phyloP scores from a whole-genome alignment of 2,888 invertebrate species.

The Drosophila prolongata region DNA sequence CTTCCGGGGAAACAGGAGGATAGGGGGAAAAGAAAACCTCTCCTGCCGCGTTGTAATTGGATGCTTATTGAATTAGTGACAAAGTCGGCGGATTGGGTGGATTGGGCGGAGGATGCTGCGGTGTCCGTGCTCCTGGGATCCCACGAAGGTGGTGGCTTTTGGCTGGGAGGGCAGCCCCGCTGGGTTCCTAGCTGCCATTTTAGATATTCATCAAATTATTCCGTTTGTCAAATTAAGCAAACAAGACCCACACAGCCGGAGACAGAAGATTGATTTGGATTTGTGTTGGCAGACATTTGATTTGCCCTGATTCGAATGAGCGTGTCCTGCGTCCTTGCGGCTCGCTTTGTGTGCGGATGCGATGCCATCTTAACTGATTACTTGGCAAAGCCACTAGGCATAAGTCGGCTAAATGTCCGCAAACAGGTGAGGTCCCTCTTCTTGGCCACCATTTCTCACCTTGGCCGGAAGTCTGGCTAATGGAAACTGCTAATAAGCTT shows the following conservation, averaged over 20 bases:
- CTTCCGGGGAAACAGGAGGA: not conserved
- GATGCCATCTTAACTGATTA: slow-evolving; percentile 52
- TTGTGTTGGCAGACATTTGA: slow-evolving; percentile 52
- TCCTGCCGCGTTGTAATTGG: slow-evolving; percentile 72
- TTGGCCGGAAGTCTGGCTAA: slow-evolving; percentile 17
- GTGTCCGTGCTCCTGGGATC: slow-evolving; percentile 4
- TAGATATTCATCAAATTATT: slow-evolving; percentile 79
- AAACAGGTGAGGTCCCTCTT: slow-evolving; percentile 26
- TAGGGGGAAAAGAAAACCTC: slow-evolving; percentile 7
- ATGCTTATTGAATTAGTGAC: slow-evolving; percentile 78
- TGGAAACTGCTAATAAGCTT: slow-evolving; percentile 37
- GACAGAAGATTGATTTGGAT: slow-evolving; percentile 71
- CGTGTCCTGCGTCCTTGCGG: slow-evolving; percentile 17
- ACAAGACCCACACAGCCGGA: slow-evolving; percentile 54
- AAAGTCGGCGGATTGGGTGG: slow-evolving; percentile 44
- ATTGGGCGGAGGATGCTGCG: slow-evolving; percentile 4
- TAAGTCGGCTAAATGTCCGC: slow-evolving; percentile 43
- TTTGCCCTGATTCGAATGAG: slow-evolving; percentile 12
- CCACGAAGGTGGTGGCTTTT: not conserved
- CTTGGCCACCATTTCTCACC: not conserved
- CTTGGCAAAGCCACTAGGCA: slow-evolving; percentile 29
- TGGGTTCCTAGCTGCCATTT: slow-evolving; percentile 59
- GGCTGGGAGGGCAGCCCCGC: slow-evolving; percentile 23
- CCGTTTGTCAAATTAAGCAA: slow-evolving; percentile 81
- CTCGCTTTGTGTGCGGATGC: slow-evolving; percentile 14